Evolutionary conservation across 2,797 vertebrate genomes (phyloP).

Genomic region (Gouania willdenowi): DNA sequence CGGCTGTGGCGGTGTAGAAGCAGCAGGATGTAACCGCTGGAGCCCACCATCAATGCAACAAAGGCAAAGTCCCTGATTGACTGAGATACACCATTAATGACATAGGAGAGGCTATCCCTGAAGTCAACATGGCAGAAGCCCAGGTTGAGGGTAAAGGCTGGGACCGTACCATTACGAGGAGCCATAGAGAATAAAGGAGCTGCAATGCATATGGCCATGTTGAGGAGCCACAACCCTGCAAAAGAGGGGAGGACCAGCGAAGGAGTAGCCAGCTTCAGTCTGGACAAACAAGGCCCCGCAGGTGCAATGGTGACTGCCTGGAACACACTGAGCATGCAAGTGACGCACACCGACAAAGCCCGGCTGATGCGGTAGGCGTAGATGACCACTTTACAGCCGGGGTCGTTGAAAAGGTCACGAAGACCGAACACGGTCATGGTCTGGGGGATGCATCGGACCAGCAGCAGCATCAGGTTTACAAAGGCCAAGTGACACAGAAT

Average conservation of each 20-base stretch:
- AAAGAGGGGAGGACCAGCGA: conserved; percentile 69
- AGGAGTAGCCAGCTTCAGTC: conserved; percentile 63
- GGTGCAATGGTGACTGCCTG: conserved; percentile 73
- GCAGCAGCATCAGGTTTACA: conserved; percentile 72
- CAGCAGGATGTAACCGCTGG: conserved; percentile 76
- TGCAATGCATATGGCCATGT: conserved; percentile 75
- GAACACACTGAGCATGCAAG: conserved; percentile 80
- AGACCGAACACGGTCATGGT: conserved; percentile 78
- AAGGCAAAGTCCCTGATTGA: conserved; percentile 76
- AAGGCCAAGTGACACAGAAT: conserved; percentile 79
- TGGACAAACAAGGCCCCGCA: conserved; percentile 40
- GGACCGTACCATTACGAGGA: conserved; percentile 71
- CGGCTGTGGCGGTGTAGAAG: conserved; percentile 71
- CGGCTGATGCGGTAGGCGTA: conserved; percentile 73
- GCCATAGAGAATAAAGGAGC: conserved; percentile 74
- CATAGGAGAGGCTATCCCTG: conserved; percentile 70
- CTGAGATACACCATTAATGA: conserved; percentile 72
- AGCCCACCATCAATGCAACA: conserved; percentile 75
- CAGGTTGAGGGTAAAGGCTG: conserved; percentile 77
- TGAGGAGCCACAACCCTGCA: conserved; percentile 71
- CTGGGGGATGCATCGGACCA: conserved; percentile 76
- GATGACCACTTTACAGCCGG: conserved; percentile 77
- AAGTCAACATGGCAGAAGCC: conserved; percentile 80
- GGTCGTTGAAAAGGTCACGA: conserved; percentile 65
- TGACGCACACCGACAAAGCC: conserved; percentile 78